A percentile compares a stretch with the other conserved stretches of the same genome.
phyloP scores from a whole-genome alignment of 2,888 invertebrate genomes.

The Pardosa pseudoannulata region DNA sequence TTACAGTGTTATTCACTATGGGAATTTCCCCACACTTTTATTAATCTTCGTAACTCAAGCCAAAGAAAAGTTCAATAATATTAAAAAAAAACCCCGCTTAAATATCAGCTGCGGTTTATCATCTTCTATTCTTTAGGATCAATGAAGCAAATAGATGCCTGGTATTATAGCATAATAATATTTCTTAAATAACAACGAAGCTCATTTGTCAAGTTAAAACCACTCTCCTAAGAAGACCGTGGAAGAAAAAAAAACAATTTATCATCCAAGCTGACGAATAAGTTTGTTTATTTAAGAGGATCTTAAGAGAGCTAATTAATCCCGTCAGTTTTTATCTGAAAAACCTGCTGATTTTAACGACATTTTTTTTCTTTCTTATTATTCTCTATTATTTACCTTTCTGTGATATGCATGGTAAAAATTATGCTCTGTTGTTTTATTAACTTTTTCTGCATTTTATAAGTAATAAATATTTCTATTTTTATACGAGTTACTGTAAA shows the following conservation, averaged over 20 bases:
- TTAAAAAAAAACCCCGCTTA: not conserved
- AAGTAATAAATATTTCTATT: too few relatives aligned
- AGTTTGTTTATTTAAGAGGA: not conserved
- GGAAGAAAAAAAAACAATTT: not conserved
- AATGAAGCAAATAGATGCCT: not conserved
- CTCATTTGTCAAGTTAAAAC: constrained; percentile 26
- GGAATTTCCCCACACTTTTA: not conserved
- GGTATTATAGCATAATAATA: not conserved
- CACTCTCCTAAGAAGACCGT: not conserved
- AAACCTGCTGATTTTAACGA: too few relatives aligned
- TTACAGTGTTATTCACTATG: not conserved
- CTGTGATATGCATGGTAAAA: too few relatives aligned
- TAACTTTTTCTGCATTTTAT: too few relatives aligned
- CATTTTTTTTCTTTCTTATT: too few relatives aligned
- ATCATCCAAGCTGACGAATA: not conserved
- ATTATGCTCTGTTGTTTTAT: too few relatives aligned
- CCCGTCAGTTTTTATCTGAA: too few relatives aligned
- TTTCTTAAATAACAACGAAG: not conserved
- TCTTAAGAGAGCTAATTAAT: too few relatives aligned
- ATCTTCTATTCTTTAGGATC: not conserved
- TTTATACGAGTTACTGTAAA: too few relatives aligned
- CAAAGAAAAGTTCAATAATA: not conserved
- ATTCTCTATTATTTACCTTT: too few relatives aligned
- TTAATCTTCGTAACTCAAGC: not conserved
- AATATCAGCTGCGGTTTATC: not conserved